Percentiles rank a stretch among this genome's conserved stretches.
phyloP scores from a whole-genome alignment of 2,797 vertebrate species.

The Myoxocephalus aenaeus region DNA sequence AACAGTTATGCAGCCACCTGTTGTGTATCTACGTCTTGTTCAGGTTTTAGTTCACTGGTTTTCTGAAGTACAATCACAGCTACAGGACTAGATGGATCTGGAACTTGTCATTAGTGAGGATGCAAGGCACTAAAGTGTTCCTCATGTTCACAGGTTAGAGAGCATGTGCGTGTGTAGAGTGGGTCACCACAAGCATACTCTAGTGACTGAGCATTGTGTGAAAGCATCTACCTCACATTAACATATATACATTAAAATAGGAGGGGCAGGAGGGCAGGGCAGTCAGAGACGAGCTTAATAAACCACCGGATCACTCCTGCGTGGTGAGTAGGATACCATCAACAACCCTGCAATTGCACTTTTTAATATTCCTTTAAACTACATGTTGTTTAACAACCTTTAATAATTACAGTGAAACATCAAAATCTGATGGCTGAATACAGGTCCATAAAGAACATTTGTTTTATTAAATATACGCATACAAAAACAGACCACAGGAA shows the following conservation, averaged over 20 bases:
- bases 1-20: constrained; percentile 3
- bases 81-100: constrained; percentile 58
- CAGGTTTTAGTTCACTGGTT: constrained; percentile 39
- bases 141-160: constrained; percentile 72
- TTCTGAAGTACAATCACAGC: constrained; percentile 56
- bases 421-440: constrained; percentile 98
- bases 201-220: constrained; percentile 67
- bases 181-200: constrained; percentile 66
- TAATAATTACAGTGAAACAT: constrained; percentile 98
- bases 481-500: constrained; percentile 81
- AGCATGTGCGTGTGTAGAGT: constrained; percentile 69
- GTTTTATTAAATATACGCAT: constrained; percentile 81
- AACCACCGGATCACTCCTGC: constrained; percentile 70
- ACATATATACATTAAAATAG: constrained; percentile 76
- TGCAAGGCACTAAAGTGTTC: constrained; percentile 85
- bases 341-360: constrained; percentile 85
- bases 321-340: constrained; percentile 65
- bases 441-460: constrained; percentile 95
- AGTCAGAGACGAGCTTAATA: constrained; percentile 77
- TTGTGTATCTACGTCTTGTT: constrained; percentile 18
- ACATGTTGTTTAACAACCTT: constrained; percentile 99
- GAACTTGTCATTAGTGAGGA: constrained; percentile 75
- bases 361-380: constrained; percentile 89
- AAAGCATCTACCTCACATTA: constrained; percentile 76
- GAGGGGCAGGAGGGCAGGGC: constrained; percentile 67